Base-by-base conservation (phyloP, 35 echinoderm and acorn worm species). In the Strongylocentrotus purpuratus region DNA sequence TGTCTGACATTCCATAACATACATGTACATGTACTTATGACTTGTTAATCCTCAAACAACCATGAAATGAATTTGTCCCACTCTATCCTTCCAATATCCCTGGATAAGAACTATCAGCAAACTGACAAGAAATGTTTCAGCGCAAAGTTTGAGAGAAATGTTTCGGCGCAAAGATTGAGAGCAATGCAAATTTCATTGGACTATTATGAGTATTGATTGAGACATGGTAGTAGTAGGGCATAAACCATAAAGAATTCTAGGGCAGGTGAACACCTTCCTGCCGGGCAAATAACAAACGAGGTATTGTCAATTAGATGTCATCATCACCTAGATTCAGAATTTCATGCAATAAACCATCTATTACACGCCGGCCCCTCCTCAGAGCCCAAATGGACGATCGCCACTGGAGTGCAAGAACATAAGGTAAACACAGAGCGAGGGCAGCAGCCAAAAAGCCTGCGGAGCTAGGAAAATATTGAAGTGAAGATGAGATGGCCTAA, bases 401-500 rank as follows among this genome's bases (percentile, higher is more conserved):
- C 3, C 65, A 78, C 65, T 28, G 65, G 65, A 28, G 65, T 78
- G 65, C 22, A 78, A 28, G 65, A 78, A 78, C 65, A 78, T 78
- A 78, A 78, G 65, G 65, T 78, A 78, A 78, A 78, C 65, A 78
- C 20, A 22, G 28, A 78, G 65, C 65, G 65, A 22, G 65, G 65
- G 65, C 65, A 78, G 65, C 22, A 78, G 65, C 65, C 65, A 78
- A 78, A 78, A 28, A 78, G 65, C 65, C 65, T 78, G 65, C 65
- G 65, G 65, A 78, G 65, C 65, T 78, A 78, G 65, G 65, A 78
- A 78, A 78, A 78, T 78, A 78, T 78, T 78, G 65, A 78, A 78
- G 65, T 78, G 65, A 78, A 78, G 65, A 78, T 78, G 65, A 78
- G 65, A 78, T 78, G 65, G 65, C 65, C 65, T 78, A 78, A 78